Conservation (phyloP, 2,797 vertebrate genomes). For the Mycteria americana region DNA sequence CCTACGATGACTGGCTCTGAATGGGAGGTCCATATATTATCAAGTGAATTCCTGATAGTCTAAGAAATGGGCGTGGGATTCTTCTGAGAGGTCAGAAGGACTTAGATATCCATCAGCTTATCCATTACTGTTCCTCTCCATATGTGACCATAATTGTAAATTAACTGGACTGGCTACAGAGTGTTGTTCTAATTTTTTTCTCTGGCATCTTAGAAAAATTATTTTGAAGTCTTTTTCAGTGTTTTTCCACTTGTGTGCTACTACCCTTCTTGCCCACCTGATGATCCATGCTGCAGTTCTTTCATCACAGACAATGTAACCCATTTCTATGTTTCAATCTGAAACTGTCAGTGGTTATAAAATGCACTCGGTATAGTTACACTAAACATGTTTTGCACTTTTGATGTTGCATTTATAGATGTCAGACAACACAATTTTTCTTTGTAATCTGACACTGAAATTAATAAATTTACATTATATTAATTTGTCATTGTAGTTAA, state of each 20-base stretch:
- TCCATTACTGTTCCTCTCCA: not conserved
- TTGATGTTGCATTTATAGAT: not conserved
- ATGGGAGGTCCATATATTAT: not conserved
- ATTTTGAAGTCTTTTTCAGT: not conserved
- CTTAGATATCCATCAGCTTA: not conserved
- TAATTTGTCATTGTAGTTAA: not conserved
- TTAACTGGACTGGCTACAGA: not conserved
- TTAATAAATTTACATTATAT: not conserved
- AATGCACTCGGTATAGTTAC: not conserved
- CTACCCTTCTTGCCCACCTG: not conserved
- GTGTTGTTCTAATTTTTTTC: not conserved
- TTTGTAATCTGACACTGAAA: not conserved
- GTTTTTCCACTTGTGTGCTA: not conserved
- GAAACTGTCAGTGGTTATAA: not conserved
- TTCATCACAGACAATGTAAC: rapidly evolving
- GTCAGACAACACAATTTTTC: not conserved
- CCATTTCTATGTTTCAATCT: not conserved
- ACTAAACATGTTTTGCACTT: not conserved
- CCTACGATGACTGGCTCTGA: not conserved
- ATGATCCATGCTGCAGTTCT: not conserved
- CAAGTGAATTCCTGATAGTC: not conserved
- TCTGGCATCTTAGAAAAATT: not conserved
- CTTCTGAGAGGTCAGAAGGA: not conserved
- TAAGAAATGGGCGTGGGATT: not conserved
- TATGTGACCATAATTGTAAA: not conserved